These are phyloP conservation scores for Drosophila ananassae DNA, from an alignment of 1,140 invertebrate species.

Conservation along the genomic window DNA sequence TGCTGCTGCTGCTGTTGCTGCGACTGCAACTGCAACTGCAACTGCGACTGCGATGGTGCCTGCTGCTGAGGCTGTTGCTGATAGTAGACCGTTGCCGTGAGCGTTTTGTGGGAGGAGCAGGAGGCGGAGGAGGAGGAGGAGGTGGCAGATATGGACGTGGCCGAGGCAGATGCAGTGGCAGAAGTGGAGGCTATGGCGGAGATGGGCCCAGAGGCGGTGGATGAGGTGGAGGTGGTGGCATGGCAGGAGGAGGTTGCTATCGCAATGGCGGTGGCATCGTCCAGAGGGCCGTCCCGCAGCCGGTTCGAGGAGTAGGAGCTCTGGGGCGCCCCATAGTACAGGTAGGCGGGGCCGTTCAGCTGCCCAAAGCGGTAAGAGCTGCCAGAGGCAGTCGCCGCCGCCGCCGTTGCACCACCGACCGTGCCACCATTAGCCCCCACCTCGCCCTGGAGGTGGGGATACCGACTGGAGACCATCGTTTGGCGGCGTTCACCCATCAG, in stretches of 20 bases:
- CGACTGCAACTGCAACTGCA: constrained; percentile 26
- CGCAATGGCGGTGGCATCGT: constrained; percentile 7
- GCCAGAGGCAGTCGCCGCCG: neutral
- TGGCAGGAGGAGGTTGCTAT: constrained; percentile 5
- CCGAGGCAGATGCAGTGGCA: neutral
- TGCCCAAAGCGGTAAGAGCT: constrained; percentile 7
- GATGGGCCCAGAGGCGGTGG: neutral
- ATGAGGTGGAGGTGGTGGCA: constrained; percentile 11
- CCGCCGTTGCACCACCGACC: neutral
- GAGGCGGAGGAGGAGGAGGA: constrained; percentile 10
- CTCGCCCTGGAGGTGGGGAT: constrained; percentile 6
- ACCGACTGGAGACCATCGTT: neutral
- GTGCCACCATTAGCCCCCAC: constrained; percentile 13
- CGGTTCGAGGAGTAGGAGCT: constrained; percentile 75
- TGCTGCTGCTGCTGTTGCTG: constrained; percentile 21
- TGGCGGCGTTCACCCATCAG: constrained; percentile 46
- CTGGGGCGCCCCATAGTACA: constrained; percentile 67
- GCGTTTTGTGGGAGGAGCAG: constrained; percentile 44
- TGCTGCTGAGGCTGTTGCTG: constrained; percentile 59
- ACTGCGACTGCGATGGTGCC: constrained; percentile 30
- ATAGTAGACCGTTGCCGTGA: constrained; percentile 72
- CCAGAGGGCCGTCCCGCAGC: constrained; percentile 48
- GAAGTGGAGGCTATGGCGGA: neutral
- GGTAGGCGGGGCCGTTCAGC: constrained; percentile 38
- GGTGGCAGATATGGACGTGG: neutral